These are phyloP conservation scores for Poecilia velifera DNA, from an alignment of 2,797 vertebrate genomes.

Conservation along the genomic window DNA sequence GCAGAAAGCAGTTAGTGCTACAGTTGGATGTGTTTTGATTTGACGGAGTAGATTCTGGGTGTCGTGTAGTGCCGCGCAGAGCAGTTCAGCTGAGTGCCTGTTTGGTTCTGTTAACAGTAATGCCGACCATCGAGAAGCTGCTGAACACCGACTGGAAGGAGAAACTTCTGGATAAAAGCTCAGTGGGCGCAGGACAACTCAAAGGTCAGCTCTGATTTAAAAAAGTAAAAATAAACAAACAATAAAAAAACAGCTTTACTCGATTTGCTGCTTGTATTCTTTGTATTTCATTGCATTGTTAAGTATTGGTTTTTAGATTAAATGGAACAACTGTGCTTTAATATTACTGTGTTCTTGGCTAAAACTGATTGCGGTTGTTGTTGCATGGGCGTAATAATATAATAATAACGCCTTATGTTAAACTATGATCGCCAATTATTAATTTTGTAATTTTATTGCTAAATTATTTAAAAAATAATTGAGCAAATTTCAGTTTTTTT, in stretches of 20 bases:
- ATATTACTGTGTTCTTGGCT: neutral
- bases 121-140: slow-evolving; percentile 95
- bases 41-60: slow-evolving; percentile 47
- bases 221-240: slow-evolving; percentile 2
- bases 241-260: slow-evolving; percentile 8
- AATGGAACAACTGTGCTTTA: neutral
- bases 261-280: neutral
- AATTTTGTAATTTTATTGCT: too few relatives aligned
- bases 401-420: too few relatives aligned
- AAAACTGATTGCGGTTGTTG: neutral
- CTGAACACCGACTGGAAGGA: slow-evolving; percentile 93
- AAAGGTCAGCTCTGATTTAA: slow-evolving; percentile 83
- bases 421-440: too few relatives aligned
- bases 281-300: neutral
- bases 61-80: slow-evolving; percentile 22
- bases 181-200: slow-evolving; percentile 84
- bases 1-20: slow-evolving; percentile 36
- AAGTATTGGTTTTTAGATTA: neutral
- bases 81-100: slow-evolving; percentile 51
- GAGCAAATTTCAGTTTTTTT: too few relatives aligned
- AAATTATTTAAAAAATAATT: too few relatives aligned
- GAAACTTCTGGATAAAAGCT: slow-evolving; percentile 86
- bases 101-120: slow-evolving; percentile 82
- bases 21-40: slow-evolving; percentile 56
- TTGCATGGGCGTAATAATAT: neutral